phyloP scores from a whole-genome alignment of 1,140 invertebrate genomes.

The Holotrichia oblita region DNA sequence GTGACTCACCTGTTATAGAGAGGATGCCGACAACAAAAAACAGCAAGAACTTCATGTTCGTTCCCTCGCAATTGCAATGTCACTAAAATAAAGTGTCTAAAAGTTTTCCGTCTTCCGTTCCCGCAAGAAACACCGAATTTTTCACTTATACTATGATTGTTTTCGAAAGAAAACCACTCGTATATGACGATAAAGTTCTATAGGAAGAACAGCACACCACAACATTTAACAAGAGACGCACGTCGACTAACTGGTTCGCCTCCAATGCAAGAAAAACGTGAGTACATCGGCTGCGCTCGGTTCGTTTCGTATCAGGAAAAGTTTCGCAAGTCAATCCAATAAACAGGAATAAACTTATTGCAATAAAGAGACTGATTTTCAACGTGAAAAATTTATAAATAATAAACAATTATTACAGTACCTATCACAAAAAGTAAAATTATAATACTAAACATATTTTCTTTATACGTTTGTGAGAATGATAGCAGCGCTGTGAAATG shows the following conservation, averaged over 20 bases:
- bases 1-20: slow-evolving; percentile 11
- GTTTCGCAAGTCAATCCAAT: neutral
- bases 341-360: neutral
- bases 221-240: slow-evolving; percentile 14
- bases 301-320: neutral
- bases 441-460: neutral
- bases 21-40: neutral
- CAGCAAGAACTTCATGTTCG: neutral
- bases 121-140: too few relatives aligned
- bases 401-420: neutral
- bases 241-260: neutral
- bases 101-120: too few relatives aligned
- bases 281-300: neutral
- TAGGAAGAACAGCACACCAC: neutral
- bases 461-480: neutral
- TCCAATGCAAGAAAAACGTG: neutral
- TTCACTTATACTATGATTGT: too few relatives aligned
- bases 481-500: too few relatives aligned
- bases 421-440: neutral
- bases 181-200: neutral
- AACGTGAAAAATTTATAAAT: neutral
- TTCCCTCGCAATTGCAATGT: neutral
- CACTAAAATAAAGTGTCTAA: neutral
- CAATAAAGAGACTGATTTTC: neutral
- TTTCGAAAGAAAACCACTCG: neutral